Evolutionary conservation across 2,888 invertebrate genomes (phyloP).

Genomic region (Ochropacha duplaris): DNA sequence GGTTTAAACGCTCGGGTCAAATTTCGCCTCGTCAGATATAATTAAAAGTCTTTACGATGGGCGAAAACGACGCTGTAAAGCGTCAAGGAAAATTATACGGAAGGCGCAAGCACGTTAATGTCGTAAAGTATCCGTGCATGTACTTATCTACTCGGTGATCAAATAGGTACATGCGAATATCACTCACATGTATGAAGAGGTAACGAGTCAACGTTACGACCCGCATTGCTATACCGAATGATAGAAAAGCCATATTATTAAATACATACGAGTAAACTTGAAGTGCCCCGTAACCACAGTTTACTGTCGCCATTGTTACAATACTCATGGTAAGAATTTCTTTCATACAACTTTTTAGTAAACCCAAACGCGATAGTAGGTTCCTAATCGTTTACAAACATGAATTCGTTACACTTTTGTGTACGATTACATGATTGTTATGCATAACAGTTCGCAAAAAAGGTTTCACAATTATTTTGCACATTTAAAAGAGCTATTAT

Average conservation of each 20-base stretch:
- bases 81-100: constrained; percentile 61
- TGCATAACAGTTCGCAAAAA: not conserved
- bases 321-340: no score
- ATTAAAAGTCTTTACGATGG: constrained; percentile 74
- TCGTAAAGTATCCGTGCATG: constrained; percentile 45
- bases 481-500: constrained; percentile 24
- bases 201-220: not conserved
- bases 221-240: not conserved
- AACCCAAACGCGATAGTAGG: no score
- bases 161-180: not conserved
- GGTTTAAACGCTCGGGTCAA: constrained; percentile 53
- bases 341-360: no score
- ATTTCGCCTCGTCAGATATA: constrained; percentile 68
- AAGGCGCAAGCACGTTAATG: constrained; percentile 52
- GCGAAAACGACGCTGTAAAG: constrained; percentile 74
- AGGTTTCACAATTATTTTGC: not conserved
- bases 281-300: not conserved
- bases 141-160: not conserved
- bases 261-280: not conserved
- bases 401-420: no score
- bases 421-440: no score
- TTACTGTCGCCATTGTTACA: no score
- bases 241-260: not conserved
- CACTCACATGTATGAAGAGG: not conserved
- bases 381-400: no score